Evolutionary conservation across 2,888 invertebrate species (phyloP).

Genomic region (Oscheius sp.): DNA sequence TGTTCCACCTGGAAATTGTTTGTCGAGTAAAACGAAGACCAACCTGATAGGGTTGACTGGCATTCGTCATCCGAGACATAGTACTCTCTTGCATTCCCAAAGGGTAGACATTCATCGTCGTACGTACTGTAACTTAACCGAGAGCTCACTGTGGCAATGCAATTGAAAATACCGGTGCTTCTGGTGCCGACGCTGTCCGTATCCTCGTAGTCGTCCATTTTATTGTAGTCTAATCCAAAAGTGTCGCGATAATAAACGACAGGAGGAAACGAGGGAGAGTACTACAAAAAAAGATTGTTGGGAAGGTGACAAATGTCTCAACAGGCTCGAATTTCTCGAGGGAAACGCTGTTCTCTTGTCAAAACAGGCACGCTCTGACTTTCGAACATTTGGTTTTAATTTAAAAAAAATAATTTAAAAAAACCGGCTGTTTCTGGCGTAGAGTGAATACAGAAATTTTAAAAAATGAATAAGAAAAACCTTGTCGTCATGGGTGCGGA

Average conservation of each 20-base stretch:
- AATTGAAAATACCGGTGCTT: slow-evolving; percentile 52
- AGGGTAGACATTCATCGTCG: slow-evolving; percentile 62
- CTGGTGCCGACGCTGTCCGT: slow-evolving; percentile 59
- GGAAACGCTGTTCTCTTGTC: not conserved
- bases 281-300: slow-evolving; percentile 20
- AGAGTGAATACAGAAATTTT: not conserved
- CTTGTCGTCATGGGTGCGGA: slow-evolving; percentile 38
- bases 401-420: no score
- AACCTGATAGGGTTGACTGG: slow-evolving; percentile 42
- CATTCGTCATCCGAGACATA: slow-evolving; percentile 29
- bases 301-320: not conserved
- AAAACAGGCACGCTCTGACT: no score
- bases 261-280: slow-evolving; percentile 68
- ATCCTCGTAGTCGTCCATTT: slow-evolving; percentile 42
- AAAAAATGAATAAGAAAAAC: slow-evolving; percentile 14
- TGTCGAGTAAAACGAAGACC: not conserved
- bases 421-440: not conserved
- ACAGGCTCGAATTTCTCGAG: slow-evolving; percentile 1
- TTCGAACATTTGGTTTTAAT: no score
- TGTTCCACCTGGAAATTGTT: slow-evolving; percentile 63
- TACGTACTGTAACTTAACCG: slow-evolving; percentile 51
- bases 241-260: slow-evolving; percentile 71
- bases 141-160: not conserved
- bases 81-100: slow-evolving; percentile 42
- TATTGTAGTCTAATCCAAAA: slow-evolving; percentile 50